These are phyloP conservation scores for Oreocharis arfaki DNA, from an alignment of 2,113 vertebrate species.

Conservation along the genomic window DNA sequence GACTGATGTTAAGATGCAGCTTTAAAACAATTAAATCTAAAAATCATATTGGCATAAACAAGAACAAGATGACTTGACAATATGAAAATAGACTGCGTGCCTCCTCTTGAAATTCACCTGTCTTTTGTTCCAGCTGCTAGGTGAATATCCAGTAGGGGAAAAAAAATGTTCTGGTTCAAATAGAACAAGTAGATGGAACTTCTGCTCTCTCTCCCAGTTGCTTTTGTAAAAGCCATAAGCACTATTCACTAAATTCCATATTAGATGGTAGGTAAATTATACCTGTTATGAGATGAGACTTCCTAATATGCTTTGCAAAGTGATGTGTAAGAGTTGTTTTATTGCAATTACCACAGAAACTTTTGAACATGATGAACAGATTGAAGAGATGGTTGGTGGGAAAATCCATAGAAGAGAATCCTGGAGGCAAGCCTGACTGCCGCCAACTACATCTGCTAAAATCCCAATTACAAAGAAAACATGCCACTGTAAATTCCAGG, in stretches of 20 bases:
- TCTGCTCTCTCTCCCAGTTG: not conserved
- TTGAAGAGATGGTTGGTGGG: not conserved
- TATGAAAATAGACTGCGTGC: not conserved
- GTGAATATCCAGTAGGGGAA: not conserved
- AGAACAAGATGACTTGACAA: not conserved
- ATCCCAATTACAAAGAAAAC: not conserved
- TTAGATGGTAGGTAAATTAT: not conserved
- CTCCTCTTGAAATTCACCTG: not conserved
- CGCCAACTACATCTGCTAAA: not conserved
- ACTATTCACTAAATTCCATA: not conserved
- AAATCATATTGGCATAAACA: not conserved
- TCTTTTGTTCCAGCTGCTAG: not conserved
- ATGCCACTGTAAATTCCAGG: not conserved
- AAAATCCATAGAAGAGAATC: not conserved
- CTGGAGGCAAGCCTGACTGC: not conserved
- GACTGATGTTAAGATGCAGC: not conserved
- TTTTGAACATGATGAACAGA: not conserved
- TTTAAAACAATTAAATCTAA: not conserved
- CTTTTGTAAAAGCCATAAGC: not conserved
- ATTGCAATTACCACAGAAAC: not conserved
- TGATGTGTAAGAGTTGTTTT: not conserved
- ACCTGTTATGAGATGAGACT: not conserved
- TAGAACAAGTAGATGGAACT: not conserved
- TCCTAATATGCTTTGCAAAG: not conserved
- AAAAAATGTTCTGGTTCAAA: not conserved